Percentiles rank a stretch among this genome's conserved stretches.
phyloP scores from a whole-genome alignment of 2,113 vertebrate genomes.

The Eolophus roseicapilla region DNA sequence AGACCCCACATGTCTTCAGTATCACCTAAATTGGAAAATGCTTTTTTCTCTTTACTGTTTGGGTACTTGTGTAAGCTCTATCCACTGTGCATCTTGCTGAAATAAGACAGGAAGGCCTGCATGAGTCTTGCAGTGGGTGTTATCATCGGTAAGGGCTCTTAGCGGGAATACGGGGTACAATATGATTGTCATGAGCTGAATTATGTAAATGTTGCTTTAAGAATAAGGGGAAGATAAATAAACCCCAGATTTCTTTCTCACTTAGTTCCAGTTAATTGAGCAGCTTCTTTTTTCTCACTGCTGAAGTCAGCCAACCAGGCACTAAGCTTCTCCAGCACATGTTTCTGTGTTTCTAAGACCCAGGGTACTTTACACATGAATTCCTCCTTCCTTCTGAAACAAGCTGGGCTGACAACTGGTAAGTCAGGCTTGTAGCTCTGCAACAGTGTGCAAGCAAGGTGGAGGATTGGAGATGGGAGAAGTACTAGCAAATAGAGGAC shows the following conservation, averaged over 20 bases:
- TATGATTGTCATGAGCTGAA: not conserved
- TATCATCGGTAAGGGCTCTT: not conserved
- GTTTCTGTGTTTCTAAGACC: slow-evolving; percentile 45
- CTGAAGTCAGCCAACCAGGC: slow-evolving; percentile 34
- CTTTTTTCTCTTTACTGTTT: not conserved
- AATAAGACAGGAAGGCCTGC: not conserved
- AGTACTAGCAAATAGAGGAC: not conserved
- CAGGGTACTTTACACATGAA: slow-evolving; percentile 53
- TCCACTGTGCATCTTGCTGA: not conserved
- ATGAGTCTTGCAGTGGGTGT: not conserved
- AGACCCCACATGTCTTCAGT: not conserved
- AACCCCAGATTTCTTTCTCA: not conserved
- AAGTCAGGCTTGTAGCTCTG: not conserved
- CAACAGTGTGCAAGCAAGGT: not conserved
- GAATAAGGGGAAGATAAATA: not conserved
- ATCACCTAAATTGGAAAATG: not conserved
- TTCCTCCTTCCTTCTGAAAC: slow-evolving; percentile 43
- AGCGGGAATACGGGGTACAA: not conserved
- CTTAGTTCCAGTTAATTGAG: slow-evolving; percentile 11
- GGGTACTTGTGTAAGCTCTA: not conserved
- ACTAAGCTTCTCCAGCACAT: slow-evolving; percentile 32
- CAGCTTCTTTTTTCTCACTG: not conserved
- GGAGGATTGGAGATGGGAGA: not conserved
- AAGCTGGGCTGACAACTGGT: slow-evolving; percentile 47
- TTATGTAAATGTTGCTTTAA: not conserved